Evolutionary conservation across 2,888 invertebrate genomes (phyloP), one percentile per base, ranked within the genome.

Genomic region (Drosophila infuscata): DNA sequence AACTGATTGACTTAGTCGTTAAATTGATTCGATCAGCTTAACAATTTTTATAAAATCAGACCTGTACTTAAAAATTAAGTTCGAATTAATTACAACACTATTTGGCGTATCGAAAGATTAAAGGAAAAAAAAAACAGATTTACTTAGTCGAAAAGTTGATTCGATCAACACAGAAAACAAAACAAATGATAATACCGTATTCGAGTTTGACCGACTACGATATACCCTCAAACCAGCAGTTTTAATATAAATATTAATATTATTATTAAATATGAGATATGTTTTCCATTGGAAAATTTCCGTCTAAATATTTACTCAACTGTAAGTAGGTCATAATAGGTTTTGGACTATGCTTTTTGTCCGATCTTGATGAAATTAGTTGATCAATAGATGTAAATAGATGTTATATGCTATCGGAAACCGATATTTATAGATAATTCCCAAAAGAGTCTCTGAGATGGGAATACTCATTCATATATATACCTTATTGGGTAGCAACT

Each of bases 1-100:
- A 86, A 81, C 88, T 72, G 54, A 82, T 77, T 72, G 68, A 48
- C 43, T 66, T 64, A 62, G 62, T 35, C 6, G 1, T 35, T n/a
- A 35, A 12, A 12, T 33, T 33, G 30, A 54, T 51, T 11, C 30
- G 15, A 3, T 38, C 29, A 2, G 17, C 32, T n/a, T 29, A 11
- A 25, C 3, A 17, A 25, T 48, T 48, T 41, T 41, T 29, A 33
- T 35, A 2, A 32, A 53, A 48, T 43, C 17, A 17, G 49, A 1
- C 1, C 0, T 20, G 4, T 15, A 6, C 8, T n/a, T n/a, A n/a
- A 12, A 30, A 20, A 15, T 25, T 12, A 46, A 46, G 7, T 15
- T 20, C 7, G 12, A 20, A 20, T 46, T 46, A 46, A 46, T 46
- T 46, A 46, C 43, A 20, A 12, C 7, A 20, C n/a, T 11, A 3